phyloP scores from a whole-genome alignment of 2,888 invertebrate species.

The Tiphia femorata region DNA sequence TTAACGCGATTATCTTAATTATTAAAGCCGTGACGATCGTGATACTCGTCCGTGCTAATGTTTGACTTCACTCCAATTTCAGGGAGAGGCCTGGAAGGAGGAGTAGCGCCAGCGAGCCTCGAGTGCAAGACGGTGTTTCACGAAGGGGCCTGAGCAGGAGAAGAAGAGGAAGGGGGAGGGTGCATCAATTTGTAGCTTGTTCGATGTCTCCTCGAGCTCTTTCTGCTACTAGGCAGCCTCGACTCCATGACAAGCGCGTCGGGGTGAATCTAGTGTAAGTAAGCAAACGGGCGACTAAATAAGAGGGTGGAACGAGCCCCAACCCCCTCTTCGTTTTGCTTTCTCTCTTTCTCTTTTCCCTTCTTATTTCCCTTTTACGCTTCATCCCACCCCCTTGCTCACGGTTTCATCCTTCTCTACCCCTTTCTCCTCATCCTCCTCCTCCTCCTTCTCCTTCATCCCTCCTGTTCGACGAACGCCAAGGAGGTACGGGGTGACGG shows the following conservation, averaged over 20 bases:
- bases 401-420: no score
- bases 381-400: no score
- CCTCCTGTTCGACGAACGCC: slow-evolving; percentile 11
- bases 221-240: slow-evolving; percentile 28
- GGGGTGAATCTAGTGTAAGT: slow-evolving; percentile 35
- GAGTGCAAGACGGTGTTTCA: neutral
- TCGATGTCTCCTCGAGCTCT: slow-evolving; percentile 41
- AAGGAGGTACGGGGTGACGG: slow-evolving; percentile 25
- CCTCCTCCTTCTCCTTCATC: slow-evolving; percentile 8
- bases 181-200: slow-evolving; percentile 42
- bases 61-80: slow-evolving; percentile 30
- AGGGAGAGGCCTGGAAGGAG: slow-evolving; percentile 21
- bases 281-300: slow-evolving; percentile 47
- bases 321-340: no score
- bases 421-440: no score
- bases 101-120: neutral
- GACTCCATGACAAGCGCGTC: slow-evolving; percentile 34
- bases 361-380: no score
- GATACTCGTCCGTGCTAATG: slow-evolving; percentile 30
- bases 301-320: slow-evolving; percentile 38
- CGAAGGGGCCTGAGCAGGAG: neutral
- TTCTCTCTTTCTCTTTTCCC: slow-evolving; percentile 10
- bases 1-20: slow-evolving; percentile 33
- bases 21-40: slow-evolving; percentile 28
- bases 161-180: slow-evolving; percentile 2